Evolutionary conservation across 1,140 invertebrate species (phyloP), one percentile per base, ranked within the genome.

Genomic region (Oncopodura yosiiana): DNA sequence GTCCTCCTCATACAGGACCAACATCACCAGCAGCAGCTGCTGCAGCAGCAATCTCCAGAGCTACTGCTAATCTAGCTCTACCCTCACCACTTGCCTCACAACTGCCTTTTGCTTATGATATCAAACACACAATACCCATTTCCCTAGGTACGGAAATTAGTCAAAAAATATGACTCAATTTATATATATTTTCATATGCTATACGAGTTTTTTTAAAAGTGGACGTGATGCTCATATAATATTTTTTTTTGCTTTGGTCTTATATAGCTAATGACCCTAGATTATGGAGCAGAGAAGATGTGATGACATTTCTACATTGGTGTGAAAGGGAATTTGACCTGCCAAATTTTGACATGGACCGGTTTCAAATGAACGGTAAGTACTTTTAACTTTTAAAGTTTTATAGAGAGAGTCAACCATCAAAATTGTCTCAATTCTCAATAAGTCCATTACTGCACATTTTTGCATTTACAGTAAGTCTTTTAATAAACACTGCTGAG

Each of bases 291-390:
- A 79, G 90, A 61, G 88, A 94, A 61, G 89, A 95, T 68, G 91
- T 95, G 2, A 74, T 78, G 11, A 76, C 82, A 19, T 95, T 94
- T 73, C 72, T 96, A 26, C 81, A 85, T 63, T 94, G 91, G 83
- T 90, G 90, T 56, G 86, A 92, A 69, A 77, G 86, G 37, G 91
- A 94, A 71, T 95, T 91, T 68, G 90, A 94, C 67, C 73, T 96
- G 49, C 88, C 90, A 16, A 79, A 83, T 52, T 85, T 95, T 65
- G 87, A 94, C 67, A 83, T 89, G 77, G 89, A 94, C 66, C 81
- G 89, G 73, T 94, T 96, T 70, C 89, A 93, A 75, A 94, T 96
- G 89, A 96, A 96, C 71, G 93, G 92, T 81, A 75, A 77, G 72
- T 67, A 52, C 19, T 55, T n/a, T n/a, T n/a, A n/a, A n/a, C n/a